Base-by-base conservation (phyloP, 2,888 invertebrate species). In the Lapara coniferarum region DNA sequence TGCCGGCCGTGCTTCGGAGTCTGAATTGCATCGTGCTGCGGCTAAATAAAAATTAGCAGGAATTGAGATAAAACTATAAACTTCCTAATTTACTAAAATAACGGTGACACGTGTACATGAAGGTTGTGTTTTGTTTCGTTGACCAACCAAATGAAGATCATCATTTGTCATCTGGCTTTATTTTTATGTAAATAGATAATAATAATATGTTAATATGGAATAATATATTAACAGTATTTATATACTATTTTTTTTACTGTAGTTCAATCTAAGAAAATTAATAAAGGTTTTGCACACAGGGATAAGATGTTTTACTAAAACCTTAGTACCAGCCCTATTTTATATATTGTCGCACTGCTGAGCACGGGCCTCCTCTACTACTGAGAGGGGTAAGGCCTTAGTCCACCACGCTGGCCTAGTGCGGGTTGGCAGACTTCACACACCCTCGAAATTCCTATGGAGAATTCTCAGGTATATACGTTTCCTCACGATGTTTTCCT, bases 11-110 rank as follows among this genome's bases (percentile, higher is more conserved):
- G 78, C 77, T 74, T 73, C 70, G 77, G 72, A 80, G 79, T 73
- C 76, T 75, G 75, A 81, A 79, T 81, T 84, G 84, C 85, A 85
- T 75, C 84, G 85, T 83, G 83, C 77, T 80, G 74, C 74, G 74
- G 75, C 75, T 79, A 83, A 77, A 86, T 83, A 85, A 63, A 63
- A 63, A 63, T 49, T 63, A 49, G 49, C 63, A 19, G 46, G 63
- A 63, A 63, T 49, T 49, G 63, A 49, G 63, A 63, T 63, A 49
- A 63, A 63, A 63, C 49, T 63, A 63, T 63, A 63, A 63, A 63
- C 63, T 49, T 63, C 63, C 63, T 63, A 63, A 63, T 63, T 63
- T 16, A 63, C 63, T 63, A 49, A 63, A 63, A 63, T 63, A 63
- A 25, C 46, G 46, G 46, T 19, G 16, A 46, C 46, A 46, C 46